A percentile compares a stretch with the other conserved stretches of the same genome.
These are phyloP conservation scores for Nymphicus hollandicus DNA, from an alignment of 2,113 vertebrate genomes.

Conservation along the genomic window DNA sequence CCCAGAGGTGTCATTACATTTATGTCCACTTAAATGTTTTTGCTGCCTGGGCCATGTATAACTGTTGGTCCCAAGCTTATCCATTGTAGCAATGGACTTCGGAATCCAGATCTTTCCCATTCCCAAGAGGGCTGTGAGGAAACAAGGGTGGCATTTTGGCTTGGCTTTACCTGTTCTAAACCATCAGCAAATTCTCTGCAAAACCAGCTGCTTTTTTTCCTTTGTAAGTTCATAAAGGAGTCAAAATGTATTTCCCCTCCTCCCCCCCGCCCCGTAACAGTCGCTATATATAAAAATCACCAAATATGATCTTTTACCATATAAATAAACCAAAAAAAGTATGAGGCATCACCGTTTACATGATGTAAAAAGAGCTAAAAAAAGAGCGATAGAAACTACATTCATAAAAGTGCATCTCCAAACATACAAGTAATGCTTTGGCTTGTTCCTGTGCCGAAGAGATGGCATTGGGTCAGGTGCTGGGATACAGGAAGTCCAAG, in stretches of 20 bases:
- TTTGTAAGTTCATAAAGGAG: constrained; percentile 71
- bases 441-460: constrained; percentile 73
- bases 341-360: constrained; percentile 83
- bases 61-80: neutral
- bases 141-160: constrained; percentile 67
- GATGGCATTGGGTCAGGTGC: constrained; percentile 36
- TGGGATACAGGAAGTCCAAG: neutral
- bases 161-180: constrained; percentile 73
- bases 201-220: constrained; percentile 91
- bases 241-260: constrained; percentile 68
- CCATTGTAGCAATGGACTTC: neutral
- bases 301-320: constrained; percentile 82
- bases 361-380: constrained; percentile 90
- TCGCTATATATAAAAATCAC: constrained; percentile 88
- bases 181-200: constrained; percentile 81
- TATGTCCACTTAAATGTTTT: neutral
- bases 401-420: constrained; percentile 93
- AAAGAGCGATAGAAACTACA: constrained; percentile 83
- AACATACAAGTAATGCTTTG: constrained; percentile 80
- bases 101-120: neutral
- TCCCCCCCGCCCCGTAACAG: constrained; percentile 74
- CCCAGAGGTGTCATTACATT: neutral
- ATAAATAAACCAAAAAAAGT: constrained; percentile 84
- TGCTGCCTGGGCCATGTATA: neutral
- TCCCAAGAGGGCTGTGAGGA: constrained; percentile 23